A percentile compares a stretch with the other conserved stretches of the same genome.
These are phyloP conservation scores for Meganola albula DNA, from an alignment of 2,888 invertebrate genomes.

Conservation along the genomic window DNA sequence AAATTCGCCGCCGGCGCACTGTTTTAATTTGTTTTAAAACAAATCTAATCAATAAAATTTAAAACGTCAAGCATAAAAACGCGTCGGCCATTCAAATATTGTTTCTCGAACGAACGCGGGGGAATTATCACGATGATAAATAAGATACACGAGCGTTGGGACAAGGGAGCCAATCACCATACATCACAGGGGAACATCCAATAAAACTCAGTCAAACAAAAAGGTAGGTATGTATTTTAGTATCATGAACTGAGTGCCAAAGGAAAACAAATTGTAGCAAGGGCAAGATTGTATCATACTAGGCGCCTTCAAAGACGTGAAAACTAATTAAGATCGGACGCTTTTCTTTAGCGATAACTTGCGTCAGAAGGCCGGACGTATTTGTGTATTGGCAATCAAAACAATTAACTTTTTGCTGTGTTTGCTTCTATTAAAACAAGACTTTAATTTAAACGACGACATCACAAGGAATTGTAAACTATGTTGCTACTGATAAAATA, in stretches of 20 bases:
- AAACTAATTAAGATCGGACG: conserved; percentile 77
- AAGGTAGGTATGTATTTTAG: conserved; percentile 56
- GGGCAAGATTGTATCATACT: conserved; percentile 70
- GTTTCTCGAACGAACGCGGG: conserved; percentile 55
- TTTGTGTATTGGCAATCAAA: conserved; percentile 74
- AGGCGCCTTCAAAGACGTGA: conserved; percentile 75
- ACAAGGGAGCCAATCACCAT: conserved; percentile 75
- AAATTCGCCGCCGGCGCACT: conserved; percentile 55
- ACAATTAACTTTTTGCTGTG: conserved; percentile 73
- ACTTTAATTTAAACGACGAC: too few species aligned
- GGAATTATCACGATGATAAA: conserved; percentile 74
- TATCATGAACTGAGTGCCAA: conserved; percentile 62
- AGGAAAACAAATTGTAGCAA: conserved; percentile 76
- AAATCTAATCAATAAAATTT: conserved; percentile 66
- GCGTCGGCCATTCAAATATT: conserved; percentile 60
- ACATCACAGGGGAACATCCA: conserved; percentile 68
- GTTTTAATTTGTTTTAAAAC: conserved; percentile 62
- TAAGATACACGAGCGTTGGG: conserved; percentile 67
- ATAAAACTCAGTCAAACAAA: conserved; percentile 69
- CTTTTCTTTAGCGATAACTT: conserved; percentile 74
- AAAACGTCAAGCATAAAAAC: conserved; percentile 49
- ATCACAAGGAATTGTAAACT: too few species aligned
- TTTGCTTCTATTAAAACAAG: conserved; percentile 57
- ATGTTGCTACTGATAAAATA: too few species aligned
- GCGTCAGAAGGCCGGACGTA: conserved; percentile 62